Evolutionary conservation across 1,140 invertebrate species (phyloP).

Genomic region (Steinernema feltiae): DNA sequence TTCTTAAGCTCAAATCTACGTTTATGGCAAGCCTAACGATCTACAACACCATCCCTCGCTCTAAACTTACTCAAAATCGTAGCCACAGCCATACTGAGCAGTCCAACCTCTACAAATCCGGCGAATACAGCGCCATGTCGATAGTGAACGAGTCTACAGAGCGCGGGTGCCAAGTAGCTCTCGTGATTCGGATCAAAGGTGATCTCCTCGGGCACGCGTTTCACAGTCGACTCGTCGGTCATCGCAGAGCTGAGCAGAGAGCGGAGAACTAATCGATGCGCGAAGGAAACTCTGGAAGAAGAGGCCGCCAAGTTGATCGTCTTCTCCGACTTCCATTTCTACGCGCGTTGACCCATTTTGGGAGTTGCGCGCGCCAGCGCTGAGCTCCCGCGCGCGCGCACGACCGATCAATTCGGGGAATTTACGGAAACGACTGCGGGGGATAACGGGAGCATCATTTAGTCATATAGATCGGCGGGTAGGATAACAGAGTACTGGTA

Average conservation of each 20-base stretch:
- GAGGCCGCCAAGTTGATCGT: too few relatives aligned
- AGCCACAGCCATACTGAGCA: conserved; percentile 26
- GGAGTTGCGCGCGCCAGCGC: too few relatives aligned
- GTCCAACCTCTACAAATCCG: conserved; percentile 40
- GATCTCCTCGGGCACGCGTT: conserved; percentile 22
- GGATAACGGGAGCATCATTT: too few relatives aligned
- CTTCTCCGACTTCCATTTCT: too few relatives aligned
- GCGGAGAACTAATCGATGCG: neutral
- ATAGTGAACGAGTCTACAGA: conserved; percentile 46
- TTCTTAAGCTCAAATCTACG: too few relatives aligned
- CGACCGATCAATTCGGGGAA: too few relatives aligned
- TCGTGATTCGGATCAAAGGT: conserved; percentile 48
- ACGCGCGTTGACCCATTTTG: too few relatives aligned
- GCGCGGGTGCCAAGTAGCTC: conserved; percentile 48
- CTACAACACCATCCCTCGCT: too few relatives aligned
- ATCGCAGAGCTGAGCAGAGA: neutral
- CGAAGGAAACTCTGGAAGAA: too few relatives aligned
- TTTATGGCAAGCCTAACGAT: too few relatives aligned
- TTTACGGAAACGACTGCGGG: neutral
- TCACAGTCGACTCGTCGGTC: neutral
- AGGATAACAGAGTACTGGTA: neutral
- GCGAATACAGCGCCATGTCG: conserved; percentile 47
- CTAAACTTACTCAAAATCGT: conserved; percentile 47
- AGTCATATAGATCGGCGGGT: neutral
- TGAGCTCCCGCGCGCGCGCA: too few relatives aligned